phyloP scores from a whole-genome alignment of 2,888 invertebrate genomes.

The Drosophila nigritarsus region DNA sequence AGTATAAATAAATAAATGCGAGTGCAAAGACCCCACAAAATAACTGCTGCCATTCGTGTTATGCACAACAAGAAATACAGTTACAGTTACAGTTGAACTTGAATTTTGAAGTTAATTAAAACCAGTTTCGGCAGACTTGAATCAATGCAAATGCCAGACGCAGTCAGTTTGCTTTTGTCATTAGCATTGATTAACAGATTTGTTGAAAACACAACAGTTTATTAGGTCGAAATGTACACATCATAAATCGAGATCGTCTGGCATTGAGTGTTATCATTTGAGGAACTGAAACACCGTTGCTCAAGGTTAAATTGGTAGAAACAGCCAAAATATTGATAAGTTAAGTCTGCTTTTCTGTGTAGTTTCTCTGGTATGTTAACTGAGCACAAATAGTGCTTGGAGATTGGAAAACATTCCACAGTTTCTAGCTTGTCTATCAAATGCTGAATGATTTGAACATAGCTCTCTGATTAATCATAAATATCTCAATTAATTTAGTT shows the following conservation, averaged over 20 bases:
- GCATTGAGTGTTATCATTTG: conserved; percentile 24
- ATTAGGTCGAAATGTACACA: background rate
- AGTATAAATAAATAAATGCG: conserved; percentile 10
- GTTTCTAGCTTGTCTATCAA: background rate
- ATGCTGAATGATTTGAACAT: background rate
- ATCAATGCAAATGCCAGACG: conserved; percentile 25
- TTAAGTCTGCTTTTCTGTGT: background rate
- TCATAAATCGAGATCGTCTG: conserved; percentile 22
- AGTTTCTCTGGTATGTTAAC: background rate
- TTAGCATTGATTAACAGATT: conserved; percentile 42
- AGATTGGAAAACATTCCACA: conserved; percentile 28
- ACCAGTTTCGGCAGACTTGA: conserved; percentile 42
- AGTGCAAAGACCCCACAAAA: conserved; percentile 52
- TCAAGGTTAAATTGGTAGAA: conserved; percentile 10
- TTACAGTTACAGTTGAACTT: conserved; percentile 45
- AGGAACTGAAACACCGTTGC: conserved; percentile 36
- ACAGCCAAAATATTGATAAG: conserved; percentile 13
- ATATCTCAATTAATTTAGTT: background rate
- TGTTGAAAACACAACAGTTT: conserved; percentile 13
- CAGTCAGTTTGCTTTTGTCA: conserved; percentile 10
- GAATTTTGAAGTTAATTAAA: conserved; percentile 31
- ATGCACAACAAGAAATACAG: background rate
- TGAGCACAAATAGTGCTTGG: conserved; percentile 9
- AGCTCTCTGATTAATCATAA: no score
- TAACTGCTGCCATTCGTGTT: background rate